Conservation (phyloP, 2,113 vertebrate species). For the Clarias magur region DNA sequence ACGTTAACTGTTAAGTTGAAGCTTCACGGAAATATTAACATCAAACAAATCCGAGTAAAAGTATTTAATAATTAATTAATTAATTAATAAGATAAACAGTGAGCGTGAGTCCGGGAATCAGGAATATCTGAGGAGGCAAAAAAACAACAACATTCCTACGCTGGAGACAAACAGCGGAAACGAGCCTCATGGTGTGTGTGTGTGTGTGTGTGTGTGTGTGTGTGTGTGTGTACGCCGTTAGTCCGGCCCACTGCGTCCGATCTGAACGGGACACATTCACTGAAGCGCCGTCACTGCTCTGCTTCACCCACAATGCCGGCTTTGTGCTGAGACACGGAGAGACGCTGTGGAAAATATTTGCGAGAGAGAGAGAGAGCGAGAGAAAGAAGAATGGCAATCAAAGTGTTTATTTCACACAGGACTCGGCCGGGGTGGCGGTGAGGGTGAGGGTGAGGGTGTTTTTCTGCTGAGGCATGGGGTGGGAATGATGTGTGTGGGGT, state of each 20-base stretch:
- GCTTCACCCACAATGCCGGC: conserved; percentile 46
- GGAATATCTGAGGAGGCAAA: not conserved
- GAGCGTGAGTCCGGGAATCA: not conserved
- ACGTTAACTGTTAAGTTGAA: no score
- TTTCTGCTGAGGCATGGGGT: conserved; percentile 41
- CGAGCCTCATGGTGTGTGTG: conserved; percentile 40
- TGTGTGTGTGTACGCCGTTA: conserved; percentile 38
- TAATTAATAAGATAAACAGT: not conserved
- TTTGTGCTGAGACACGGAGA: conserved; percentile 48
- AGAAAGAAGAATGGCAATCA: conserved; percentile 31
- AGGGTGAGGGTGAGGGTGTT: conserved; percentile 18
- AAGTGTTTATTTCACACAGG: conserved; percentile 51
- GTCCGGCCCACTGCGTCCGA: conserved; percentile 30
- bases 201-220: conserved; percentile 33
- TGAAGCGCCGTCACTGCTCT: conserved; percentile 10
- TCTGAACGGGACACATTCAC: conserved; percentile 46
- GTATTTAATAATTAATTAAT: not conserved
- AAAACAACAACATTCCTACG: not conserved
- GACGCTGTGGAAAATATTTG: conserved; percentile 51
- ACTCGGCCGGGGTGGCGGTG: not conserved
- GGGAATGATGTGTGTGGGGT: conserved; percentile 32
- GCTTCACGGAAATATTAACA: not conserved
- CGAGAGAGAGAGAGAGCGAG: conserved; percentile 30
- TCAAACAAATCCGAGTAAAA: no score
- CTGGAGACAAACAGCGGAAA: conserved; percentile 37